Evolutionary conservation across 2,113 vertebrate genomes (phyloP), one percentile per base, ranked within the genome.

Genomic region (Beaufortia kweichowensis): DNA sequence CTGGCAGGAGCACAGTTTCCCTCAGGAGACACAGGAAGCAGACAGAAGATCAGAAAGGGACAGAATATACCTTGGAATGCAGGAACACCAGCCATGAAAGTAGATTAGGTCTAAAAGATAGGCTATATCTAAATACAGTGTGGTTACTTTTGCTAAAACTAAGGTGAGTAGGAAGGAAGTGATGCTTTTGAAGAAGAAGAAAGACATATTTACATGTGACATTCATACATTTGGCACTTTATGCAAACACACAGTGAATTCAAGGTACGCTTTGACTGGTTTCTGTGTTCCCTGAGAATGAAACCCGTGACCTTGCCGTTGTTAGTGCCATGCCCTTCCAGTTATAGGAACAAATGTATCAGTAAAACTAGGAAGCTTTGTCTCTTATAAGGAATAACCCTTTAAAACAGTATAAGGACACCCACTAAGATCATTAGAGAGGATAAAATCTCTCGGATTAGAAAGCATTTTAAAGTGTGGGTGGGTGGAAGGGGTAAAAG

Each of bases 361-460:
- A 79, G 76, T 60, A 79, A 53, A 68, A 79, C 33, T 31, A 68
- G 57, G 46, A 73, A 48, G 65, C 71, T 46, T 68, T 65, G 72
- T 72, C 64, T 71, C 66, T 66, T 53, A n/a, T 33, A 60, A 69
- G 69, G 77, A 79, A 65, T 65, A 72, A 56, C 61, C 59, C 50
- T 63, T 9, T 55, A 63, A n/a, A 76, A 56, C 57, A 15, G 53
- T 77, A 50, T 71, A 71, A 43, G 75, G 31, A 64, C 65, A 63
- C 69, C 70, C 69, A 74, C 57, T 48, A 17, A 28, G 56, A 59
- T 72, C 69, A 57, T 31, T n/a, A 28, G 48, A 53, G 48, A n/a
- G n/a, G 19, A 53, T 14, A n/a, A 12, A 46, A 29, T 24, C 67
- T 56, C 31, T 56, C 3, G 12, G 43, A 68, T 50, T 68, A 50